These are phyloP conservation scores for Coregonus suidteri DNA, from an alignment of 2,797 vertebrate genomes.

Conservation along the genomic window DNA sequence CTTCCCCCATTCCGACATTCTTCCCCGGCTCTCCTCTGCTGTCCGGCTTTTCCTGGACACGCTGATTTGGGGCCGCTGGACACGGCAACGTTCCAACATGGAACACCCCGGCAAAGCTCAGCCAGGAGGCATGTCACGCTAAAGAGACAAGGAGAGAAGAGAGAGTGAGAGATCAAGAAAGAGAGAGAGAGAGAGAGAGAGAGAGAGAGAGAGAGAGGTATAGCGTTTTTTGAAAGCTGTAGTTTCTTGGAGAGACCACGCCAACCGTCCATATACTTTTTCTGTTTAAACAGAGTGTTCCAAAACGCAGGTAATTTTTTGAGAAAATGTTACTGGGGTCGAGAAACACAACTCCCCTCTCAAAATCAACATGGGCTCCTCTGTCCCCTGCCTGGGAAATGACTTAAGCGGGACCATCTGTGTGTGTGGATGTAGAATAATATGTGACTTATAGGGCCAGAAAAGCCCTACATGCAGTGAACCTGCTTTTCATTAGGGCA, in stretches of 20 bases:
- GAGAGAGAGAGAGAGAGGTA: slow-evolving; percentile 1
- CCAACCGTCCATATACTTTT: slow-evolving; percentile 15
- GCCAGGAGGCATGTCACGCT: slow-evolving; percentile 35
- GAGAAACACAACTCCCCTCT: slow-evolving; percentile 71
- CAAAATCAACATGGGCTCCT: slow-evolving; percentile 71
- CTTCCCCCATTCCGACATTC: slow-evolving; percentile 55
- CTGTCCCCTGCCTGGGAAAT: slow-evolving; percentile 76
- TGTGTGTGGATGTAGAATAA: slow-evolving; percentile 75
- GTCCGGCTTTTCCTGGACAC: slow-evolving; percentile 26
- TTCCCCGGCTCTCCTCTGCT: slow-evolving; percentile 23
- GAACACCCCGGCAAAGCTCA: slow-evolving; percentile 31
- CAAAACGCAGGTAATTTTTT: slow-evolving; percentile 56
- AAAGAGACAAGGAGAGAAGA: slow-evolving; percentile 13
- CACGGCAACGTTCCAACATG: slow-evolving; percentile 36
- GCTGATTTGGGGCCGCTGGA: slow-evolving; percentile 50
- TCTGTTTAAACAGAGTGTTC: slow-evolving; percentile 47
- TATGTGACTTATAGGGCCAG: slow-evolving; percentile 75
- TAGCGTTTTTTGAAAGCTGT: background rate
- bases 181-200: slow-evolving; percentile 17
- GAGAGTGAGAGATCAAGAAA: background rate
- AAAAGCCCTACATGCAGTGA: slow-evolving; percentile 62
- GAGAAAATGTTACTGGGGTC: slow-evolving; percentile 68
- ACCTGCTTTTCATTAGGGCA: slow-evolving; percentile 82
- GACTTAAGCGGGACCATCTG: slow-evolving; percentile 81
- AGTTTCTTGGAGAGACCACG: background rate